Evolutionary conservation across 2,113 vertebrate species (phyloP).

Genomic region (Chloroceryle aenea): DNA sequence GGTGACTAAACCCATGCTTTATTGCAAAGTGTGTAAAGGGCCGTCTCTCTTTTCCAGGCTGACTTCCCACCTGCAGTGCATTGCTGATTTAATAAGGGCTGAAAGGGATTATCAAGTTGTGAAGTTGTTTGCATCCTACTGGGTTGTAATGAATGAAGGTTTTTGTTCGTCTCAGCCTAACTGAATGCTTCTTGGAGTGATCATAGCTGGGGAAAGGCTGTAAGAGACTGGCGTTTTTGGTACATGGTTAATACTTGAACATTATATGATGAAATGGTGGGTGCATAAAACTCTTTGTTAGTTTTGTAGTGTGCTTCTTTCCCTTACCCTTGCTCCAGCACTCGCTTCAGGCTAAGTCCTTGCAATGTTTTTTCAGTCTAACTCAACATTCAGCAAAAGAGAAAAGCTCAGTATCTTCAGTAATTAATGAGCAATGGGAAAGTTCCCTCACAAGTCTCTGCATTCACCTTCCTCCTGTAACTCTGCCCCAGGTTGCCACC

Average conservation of each 20-base stretch:
- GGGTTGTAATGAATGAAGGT: constrained; percentile 67
- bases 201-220: constrained; percentile 30
- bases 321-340: not conserved
- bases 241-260: constrained; percentile 53
- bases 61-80: constrained; percentile 70
- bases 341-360: not conserved
- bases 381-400: not conserved
- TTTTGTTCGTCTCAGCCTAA: constrained; percentile 59
- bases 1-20: constrained; percentile 35
- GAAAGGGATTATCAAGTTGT: constrained; percentile 78
- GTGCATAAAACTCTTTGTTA: not conserved
- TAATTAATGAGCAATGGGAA: not conserved
- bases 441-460: not conserved
- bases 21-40: not conserved
- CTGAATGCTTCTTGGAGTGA: constrained; percentile 50
- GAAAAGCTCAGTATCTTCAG: not conserved
- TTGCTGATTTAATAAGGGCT: constrained; percentile 76
- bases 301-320: not conserved
- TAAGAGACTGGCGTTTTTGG: constrained; percentile 1
- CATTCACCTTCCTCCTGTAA: not conserved
- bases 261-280: constrained; percentile 20
- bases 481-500: not conserved
- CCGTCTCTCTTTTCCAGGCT: constrained; percentile 29
- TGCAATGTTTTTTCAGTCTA: not conserved
- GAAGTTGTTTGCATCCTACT: constrained; percentile 67